phyloP scores from a whole-genome alignment of 2,113 vertebrate species.

The Parus major region DNA sequence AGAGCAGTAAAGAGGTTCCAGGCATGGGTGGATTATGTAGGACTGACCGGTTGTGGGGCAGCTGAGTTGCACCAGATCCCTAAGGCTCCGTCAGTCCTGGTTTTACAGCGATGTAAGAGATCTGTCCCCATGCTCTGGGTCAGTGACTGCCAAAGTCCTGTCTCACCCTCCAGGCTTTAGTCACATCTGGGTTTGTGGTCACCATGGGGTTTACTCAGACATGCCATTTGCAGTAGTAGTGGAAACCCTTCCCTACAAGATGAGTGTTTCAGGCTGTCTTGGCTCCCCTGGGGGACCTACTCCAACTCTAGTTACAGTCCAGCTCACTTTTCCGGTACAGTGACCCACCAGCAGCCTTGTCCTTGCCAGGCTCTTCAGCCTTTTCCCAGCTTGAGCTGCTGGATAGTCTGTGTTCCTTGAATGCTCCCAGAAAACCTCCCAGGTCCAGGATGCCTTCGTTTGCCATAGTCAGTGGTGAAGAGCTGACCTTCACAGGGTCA shows the following conservation, averaged over 20 bases:
- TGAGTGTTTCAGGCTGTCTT: background rate
- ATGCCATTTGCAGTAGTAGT: background rate
- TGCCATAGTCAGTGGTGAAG: background rate
- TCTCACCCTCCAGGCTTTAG: background rate
- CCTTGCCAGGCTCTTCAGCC: background rate
- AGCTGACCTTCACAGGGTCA: background rate
- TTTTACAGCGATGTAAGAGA: background rate
- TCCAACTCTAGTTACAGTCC: background rate
- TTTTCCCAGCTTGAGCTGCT: background rate
- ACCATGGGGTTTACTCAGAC: background rate
- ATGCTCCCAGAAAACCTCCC: background rate
- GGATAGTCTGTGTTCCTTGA: background rate
- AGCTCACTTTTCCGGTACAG: background rate
- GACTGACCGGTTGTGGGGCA: background rate
- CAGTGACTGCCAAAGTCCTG: background rate
- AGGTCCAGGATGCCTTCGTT: background rate
- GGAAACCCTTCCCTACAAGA: background rate
- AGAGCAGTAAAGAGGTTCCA: background rate
- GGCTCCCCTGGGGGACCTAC: background rate
- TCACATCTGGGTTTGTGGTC: background rate
- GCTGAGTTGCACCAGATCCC: background rate
- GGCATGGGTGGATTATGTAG: background rate
- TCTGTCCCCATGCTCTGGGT: background rate
- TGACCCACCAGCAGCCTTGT: background rate
- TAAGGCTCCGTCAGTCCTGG: background rate